Evolutionary conservation across 2,113 vertebrate genomes (phyloP).

Genomic region (Siniperca knerii): DNA sequence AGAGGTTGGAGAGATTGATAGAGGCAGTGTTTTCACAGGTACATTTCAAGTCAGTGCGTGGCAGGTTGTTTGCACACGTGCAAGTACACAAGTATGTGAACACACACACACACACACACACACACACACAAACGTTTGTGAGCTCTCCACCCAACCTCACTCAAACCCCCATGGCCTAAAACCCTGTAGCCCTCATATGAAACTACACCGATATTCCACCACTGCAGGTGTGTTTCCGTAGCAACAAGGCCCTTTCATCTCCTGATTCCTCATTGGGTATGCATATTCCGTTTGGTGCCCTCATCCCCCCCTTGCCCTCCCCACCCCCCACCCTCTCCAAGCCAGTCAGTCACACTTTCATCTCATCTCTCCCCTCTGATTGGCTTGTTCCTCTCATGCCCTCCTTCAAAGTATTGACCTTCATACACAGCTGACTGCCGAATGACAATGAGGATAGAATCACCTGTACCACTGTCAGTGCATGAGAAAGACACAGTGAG

Average conservation of each 20-base stretch:
- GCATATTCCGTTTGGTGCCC: slow-evolving; percentile 71
- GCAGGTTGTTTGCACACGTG: slow-evolving; percentile 41
- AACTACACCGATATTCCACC: slow-evolving; percentile 57
- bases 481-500: slow-evolving; percentile 31
- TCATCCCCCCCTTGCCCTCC: background rate
- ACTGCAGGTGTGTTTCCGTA: slow-evolving; percentile 78
- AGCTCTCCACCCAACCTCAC: slow-evolving; percentile 22
- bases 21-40: slow-evolving; percentile 23
- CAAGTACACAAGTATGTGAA: slow-evolving; percentile 1
- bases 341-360: slow-evolving; percentile 76
- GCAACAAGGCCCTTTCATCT: slow-evolving; percentile 79
- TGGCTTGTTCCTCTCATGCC: slow-evolving; percentile 73
- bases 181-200: slow-evolving; percentile 58
- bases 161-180: slow-evolving; percentile 54
- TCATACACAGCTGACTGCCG: slow-evolving; percentile 68
- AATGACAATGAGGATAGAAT: slow-evolving; percentile 74
- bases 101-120: slow-evolving; percentile 17
- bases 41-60: slow-evolving; percentile 25
- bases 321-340: slow-evolving; percentile 5
- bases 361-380: slow-evolving; percentile 74
- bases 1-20: background rate
- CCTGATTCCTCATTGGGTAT: slow-evolving; percentile 71
- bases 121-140: background rate
- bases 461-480: slow-evolving; percentile 61
- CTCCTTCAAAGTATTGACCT: slow-evolving; percentile 77